Conservation (phyloP, 2,888 invertebrate genomes). For the Eupithecia inturbata region DNA sequence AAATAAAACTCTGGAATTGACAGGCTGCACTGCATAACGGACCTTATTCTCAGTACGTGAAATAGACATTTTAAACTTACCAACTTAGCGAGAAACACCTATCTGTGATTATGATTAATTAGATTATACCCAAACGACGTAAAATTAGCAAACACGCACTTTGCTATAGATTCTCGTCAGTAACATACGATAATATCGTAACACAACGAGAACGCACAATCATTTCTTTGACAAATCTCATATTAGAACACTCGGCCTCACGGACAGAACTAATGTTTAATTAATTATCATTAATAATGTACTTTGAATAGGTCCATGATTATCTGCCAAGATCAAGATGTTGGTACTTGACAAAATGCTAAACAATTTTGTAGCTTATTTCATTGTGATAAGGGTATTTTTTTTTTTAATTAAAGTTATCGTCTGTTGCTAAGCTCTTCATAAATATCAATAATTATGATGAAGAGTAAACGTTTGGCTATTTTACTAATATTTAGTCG, state of each 20-base stretch:
- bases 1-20: too few relatives aligned
- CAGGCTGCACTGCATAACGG: too few relatives aligned
- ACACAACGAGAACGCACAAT: slow-evolving; percentile 56
- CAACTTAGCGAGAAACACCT: too few relatives aligned
- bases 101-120: too few relatives aligned
- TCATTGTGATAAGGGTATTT: not conserved
- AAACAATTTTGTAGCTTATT: slow-evolving; percentile 23
- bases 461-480: too few relatives aligned
- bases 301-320: slow-evolving; percentile 65
- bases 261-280: slow-evolving; percentile 67
- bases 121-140: too few relatives aligned
- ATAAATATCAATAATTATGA: not conserved
- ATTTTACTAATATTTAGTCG: too few relatives aligned
- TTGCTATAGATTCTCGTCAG: not conserved
- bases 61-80: too few relatives aligned
- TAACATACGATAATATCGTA: slow-evolving; percentile 6
- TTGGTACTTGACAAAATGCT: slow-evolving; percentile 16
- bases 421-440: slow-evolving; percentile 30
- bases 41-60: too few relatives aligned
- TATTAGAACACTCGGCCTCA: slow-evolving; percentile 72
- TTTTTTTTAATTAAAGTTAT: not conserved
- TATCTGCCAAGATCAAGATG: slow-evolving; percentile 31
- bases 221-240: slow-evolving; percentile 76
- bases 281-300: slow-evolving; percentile 70
- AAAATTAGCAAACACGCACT: too few relatives aligned